Base-by-base conservation (phyloP, 1,140 invertebrate species). In the Zaprionus nigranus region DNA sequence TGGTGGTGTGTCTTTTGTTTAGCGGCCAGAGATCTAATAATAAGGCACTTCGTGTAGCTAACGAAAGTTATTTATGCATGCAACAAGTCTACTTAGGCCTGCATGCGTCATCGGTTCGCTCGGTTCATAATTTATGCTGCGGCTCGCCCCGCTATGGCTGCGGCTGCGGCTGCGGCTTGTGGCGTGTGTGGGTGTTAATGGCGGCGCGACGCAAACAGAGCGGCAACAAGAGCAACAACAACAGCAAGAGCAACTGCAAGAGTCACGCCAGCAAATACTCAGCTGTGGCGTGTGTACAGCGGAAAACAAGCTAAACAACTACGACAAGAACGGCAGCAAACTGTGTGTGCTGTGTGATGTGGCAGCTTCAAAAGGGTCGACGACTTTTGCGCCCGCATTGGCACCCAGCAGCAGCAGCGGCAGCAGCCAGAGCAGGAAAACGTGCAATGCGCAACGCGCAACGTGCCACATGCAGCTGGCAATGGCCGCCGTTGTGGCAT, bases 11-110 rank as follows among this genome's bases (percentile, higher is more conserved):
- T 67, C 79, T 78, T 81, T 81, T 81, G 49, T 64, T 75, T 68
- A 56, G 63, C 60, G 62, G 49, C 34, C 53, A 53, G 73, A 72
- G 71, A 88, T 83, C 84, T 88, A 87, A 87, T 87, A 87, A 80
- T 80, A 66, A 66, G 64, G 54, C 43, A 65, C 63, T 65, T 51
- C 46, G 51, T 46, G 64, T 69, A 72, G 78, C 79, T 82, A 88
- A 88, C 85, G 85, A 88, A 88, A 88, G 85, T 88, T 88, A 88
- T 88, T 88, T 88, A 88, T 88, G 85, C 85, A 88, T 88, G 76
- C 75, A 85, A 81, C 81, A 70, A 81, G 85, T 88, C 86, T 88
- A 90, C 85, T 88, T 90, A 88, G 78, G 81, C 69, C 81, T 90
- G 85, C 85, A 88, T 88, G 85, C 85, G 85, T 88, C 85, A 88